Conservation (phyloP, 2,888 invertebrate genomes). For the Drosophila merina region DNA sequence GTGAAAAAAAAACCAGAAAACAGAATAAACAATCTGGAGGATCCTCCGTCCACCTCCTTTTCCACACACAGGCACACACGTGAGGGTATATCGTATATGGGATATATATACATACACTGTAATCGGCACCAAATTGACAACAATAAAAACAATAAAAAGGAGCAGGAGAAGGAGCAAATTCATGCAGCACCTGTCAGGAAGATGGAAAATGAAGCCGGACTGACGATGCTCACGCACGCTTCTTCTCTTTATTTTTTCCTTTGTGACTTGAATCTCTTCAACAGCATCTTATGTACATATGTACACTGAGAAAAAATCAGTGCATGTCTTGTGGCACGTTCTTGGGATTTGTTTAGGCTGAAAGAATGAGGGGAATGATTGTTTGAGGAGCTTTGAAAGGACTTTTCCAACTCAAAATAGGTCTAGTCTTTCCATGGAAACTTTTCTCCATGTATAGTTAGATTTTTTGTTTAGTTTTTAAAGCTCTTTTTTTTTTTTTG, state of each 20-base stretch:
- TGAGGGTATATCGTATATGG: too few relatives aligned
- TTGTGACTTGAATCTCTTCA: slow-evolving; percentile 39
- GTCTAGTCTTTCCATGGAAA: too few relatives aligned
- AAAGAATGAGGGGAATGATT: too few relatives aligned
- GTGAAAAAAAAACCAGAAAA: not conserved
- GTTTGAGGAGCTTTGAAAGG: too few relatives aligned
- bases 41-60: not conserved
- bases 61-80: too few relatives aligned
- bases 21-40: slow-evolving; percentile 27
- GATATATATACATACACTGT: slow-evolving; percentile 27
- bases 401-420: too few relatives aligned
- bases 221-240: slow-evolving; percentile 60
- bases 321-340: too few relatives aligned
- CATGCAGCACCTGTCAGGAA: slow-evolving; percentile 41
- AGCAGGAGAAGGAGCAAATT: slow-evolving; percentile 28
- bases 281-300: slow-evolving; percentile 24
- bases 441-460: not conserved
- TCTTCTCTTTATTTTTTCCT: slow-evolving; percentile 58
- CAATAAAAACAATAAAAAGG: slow-evolving; percentile 54
- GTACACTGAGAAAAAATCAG: slow-evolving; percentile 3
- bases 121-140: slow-evolving; percentile 75
- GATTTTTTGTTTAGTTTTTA: not conserved
- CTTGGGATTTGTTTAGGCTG: too few relatives aligned
- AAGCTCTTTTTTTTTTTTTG: slow-evolving; percentile 8
- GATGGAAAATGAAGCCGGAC: slow-evolving; percentile 38